Evolutionary conservation across 2,888 invertebrate species (phyloP).

Genomic region (Lathronympha strigana): DNA sequence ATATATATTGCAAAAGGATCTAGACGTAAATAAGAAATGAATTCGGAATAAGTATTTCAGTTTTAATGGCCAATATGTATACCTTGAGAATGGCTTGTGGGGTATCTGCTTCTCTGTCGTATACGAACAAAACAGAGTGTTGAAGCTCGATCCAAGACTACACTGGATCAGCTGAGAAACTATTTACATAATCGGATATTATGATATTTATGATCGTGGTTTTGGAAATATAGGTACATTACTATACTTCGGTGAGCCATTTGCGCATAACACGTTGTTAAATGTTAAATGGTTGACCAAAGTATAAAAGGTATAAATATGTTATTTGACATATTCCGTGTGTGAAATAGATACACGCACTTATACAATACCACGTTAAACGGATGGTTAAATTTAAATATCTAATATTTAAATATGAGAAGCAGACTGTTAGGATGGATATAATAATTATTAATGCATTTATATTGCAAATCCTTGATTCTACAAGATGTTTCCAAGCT

Average conservation of each 20-base stretch:
- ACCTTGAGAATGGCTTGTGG: constrained; percentile 56
- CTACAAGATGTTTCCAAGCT: constrained; percentile 51
- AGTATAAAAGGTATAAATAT: constrained; percentile 11
- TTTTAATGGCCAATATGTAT: constrained; percentile 69
- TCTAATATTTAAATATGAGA: constrained; percentile 44
- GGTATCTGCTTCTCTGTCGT: constrained; percentile 50
- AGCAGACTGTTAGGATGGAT: constrained; percentile 51
- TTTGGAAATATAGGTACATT: constrained; percentile 3
- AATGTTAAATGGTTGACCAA: neutral
- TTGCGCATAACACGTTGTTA: too few relatives aligned
- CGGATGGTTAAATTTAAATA: constrained; percentile 40
- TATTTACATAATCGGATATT: neutral
- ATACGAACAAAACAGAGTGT: constrained; percentile 15
- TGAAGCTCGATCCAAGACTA: neutral
- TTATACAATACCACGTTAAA: constrained; percentile 17
- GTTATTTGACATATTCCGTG: constrained; percentile 7
- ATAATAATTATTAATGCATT: constrained; percentile 71
- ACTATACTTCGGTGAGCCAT: constrained; percentile 1
- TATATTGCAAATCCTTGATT: constrained; percentile 70
- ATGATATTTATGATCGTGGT: neutral
- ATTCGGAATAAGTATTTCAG: constrained; percentile 5
- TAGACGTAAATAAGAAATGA: neutral
- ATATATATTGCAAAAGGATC: neutral
- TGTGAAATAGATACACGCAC: neutral
- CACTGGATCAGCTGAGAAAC: neutral